A percentile compares a stretch with the other conserved stretches of the same genome.
phyloP scores from a whole-genome alignment of 2,113 vertebrate genomes.

The Raja brachyura region DNA sequence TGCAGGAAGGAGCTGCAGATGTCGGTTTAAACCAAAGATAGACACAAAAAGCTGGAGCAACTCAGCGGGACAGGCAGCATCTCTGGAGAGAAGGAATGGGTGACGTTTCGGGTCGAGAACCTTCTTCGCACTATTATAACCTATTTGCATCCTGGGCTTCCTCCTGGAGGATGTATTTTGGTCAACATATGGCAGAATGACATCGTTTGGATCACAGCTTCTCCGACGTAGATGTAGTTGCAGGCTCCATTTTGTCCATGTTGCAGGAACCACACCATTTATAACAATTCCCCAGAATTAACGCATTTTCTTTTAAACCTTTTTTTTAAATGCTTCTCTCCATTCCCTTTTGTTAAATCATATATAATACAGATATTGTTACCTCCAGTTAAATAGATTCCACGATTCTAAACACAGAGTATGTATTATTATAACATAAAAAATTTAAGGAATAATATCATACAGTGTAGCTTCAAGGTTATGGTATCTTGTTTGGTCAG shows the following conservation, averaged over 20 bases:
- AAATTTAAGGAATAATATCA: neutral
- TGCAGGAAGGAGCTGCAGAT: too few relatives aligned
- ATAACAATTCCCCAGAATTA: neutral
- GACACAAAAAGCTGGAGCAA: too few relatives aligned
- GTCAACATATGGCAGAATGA: neutral
- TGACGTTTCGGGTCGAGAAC: too few relatives aligned
- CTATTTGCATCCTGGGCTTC: neutral
- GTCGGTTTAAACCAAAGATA: too few relatives aligned
- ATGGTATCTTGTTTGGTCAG: neutral
- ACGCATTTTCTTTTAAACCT: neutral
- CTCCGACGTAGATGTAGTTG: neutral
- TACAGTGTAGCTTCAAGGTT: neutral
- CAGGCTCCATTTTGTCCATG: neutral
- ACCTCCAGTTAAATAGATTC: neutral
- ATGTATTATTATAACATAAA: neutral
- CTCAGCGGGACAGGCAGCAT: too few relatives aligned
- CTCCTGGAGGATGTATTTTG: neutral
- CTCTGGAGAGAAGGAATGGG: too few relatives aligned
- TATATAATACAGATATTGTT: neutral
- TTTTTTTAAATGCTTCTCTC: too few relatives aligned
- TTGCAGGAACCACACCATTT: too few relatives aligned
- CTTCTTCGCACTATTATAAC: neutral
- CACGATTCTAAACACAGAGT: too few relatives aligned
- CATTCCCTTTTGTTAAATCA: neutral
- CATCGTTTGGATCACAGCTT: neutral